Base-by-base conservation (phyloP, 2,888 invertebrate genomes). In the Dynastes grantii region DNA sequence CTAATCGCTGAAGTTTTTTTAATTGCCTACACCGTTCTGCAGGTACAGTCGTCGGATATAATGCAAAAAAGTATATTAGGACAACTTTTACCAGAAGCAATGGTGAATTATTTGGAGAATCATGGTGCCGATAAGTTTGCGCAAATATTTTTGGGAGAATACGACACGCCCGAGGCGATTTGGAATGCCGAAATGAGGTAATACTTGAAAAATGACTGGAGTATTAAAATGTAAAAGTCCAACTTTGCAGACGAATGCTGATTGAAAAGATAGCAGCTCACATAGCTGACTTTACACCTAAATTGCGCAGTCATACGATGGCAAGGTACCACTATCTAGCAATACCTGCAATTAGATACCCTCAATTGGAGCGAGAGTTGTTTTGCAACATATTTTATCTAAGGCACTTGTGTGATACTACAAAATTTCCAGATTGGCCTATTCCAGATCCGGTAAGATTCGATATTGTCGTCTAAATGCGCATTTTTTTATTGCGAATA, bases 331-430 rank as follows among this genome's bases (percentile, higher is more conserved):
- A 97, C 73, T 98, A 98, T 89, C 94, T 98, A 85, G 96, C 98
- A 61, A 96, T 99, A 84, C 98, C 98, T 2, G 95, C 95, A 63
- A 94, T 98, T 78, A 92, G 95, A 85, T 99, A 97, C 91, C 97
- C 98, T 40, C 98, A 98, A 89, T 91, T 99, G 84, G 96, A 98
- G 86, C 93, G 95, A 84, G 99, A 99, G 91, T 92, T 99, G 76
- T 99, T 99, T 92, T 99, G 99, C 90, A 97, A 97, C 89, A 97
- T 98, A 88, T 99, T 98, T 91, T 99, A 99, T 90, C 90, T 99
- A 86, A 92, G 98, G 2, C 98, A 99, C 90, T 92, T 99, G 83
- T 98, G 98, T 90, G 98, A 99, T 89, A 94, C 93, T 5, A 90
- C 90, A 53, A 92, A 93, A 84, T 99, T 99, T 90, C 98, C 98